Evolutionary conservation across 2,888 invertebrate species (phyloP).

Genomic region (Danaus chrysippus): DNA sequence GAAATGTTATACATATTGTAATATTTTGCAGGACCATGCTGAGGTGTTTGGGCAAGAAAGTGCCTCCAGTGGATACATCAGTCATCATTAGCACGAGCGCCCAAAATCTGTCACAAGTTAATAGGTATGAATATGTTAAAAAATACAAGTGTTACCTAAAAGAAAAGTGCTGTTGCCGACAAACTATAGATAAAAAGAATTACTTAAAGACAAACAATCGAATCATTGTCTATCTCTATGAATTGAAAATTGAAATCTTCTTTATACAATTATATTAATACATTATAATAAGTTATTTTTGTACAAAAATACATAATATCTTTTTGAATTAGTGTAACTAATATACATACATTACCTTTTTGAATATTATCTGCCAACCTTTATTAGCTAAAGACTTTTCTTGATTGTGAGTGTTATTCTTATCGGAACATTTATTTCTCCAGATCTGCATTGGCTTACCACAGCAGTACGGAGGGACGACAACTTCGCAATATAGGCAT

Average conservation of each 20-base stretch:
- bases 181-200: background rate
- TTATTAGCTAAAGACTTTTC: too few relatives aligned
- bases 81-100: constrained; percentile 86
- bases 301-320: too few relatives aligned
- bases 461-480: constrained; percentile 77
- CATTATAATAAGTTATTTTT: too few relatives aligned
- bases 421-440: background rate
- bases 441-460: constrained; percentile 90
- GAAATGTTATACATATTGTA: background rate
- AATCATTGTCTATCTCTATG: background rate
- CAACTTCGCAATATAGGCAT: constrained; percentile 89
- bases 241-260: too few relatives aligned
- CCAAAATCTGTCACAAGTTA: constrained; percentile 83
- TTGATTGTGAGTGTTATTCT: too few relatives aligned
- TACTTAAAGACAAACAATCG: background rate
- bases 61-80: constrained; percentile 87
- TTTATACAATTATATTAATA: too few relatives aligned
- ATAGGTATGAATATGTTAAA: constrained; percentile 51
- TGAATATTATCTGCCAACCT: too few relatives aligned
- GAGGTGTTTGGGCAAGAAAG: constrained; percentile 89
- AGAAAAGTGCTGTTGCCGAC: too few relatives aligned
- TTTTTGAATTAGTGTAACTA: too few relatives aligned
- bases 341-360: too few relatives aligned
- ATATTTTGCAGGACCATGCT: constrained; percentile 77
- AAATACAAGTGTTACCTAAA: too few relatives aligned